Percentiles rank a stretch among this genome's conserved stretches.
Evolutionary conservation across 1,140 invertebrate species (phyloP).

Genomic region (Papilio aristodemus): DNA sequence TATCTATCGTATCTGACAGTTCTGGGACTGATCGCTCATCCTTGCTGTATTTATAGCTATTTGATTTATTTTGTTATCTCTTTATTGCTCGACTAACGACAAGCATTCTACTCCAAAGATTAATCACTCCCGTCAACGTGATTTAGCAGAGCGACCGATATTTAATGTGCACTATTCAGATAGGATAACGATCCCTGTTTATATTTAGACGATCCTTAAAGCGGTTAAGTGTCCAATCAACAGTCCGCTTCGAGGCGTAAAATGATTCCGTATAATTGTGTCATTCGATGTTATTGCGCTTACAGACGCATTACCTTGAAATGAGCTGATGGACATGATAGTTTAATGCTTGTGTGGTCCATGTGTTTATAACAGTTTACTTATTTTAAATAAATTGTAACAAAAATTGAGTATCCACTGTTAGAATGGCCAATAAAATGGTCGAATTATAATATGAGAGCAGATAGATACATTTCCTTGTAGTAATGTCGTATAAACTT

Average conservation of each 20-base stretch:
- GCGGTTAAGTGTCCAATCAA: slow-evolving; percentile 61
- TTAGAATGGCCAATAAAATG: not conserved
- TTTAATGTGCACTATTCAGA: slow-evolving; percentile 76
- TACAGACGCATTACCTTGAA: slow-evolving; percentile 3
- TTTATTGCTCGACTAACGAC: slow-evolving; percentile 77
- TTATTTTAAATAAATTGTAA: too few relatives aligned
- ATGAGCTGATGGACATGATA: not conserved
- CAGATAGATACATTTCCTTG: too few relatives aligned
- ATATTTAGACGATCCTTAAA: slow-evolving; percentile 65
- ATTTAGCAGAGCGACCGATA: slow-evolving; percentile 78
- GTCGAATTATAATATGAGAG: not conserved
- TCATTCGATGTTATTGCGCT: slow-evolving; percentile 17
- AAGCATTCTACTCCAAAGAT: slow-evolving; percentile 75
- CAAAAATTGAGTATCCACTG: too few relatives aligned
- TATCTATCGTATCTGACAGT: slow-evolving; percentile 64
- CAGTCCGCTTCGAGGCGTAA: slow-evolving; percentile 31
- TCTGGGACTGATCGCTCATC: slow-evolving; percentile 73
- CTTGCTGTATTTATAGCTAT: slow-evolving; percentile 69
- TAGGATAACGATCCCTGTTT: slow-evolving; percentile 66
- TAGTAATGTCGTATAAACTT: too few relatives aligned
- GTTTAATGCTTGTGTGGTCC: slow-evolving; percentile 1
- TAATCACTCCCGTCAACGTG: slow-evolving; percentile 75
- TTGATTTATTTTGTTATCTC: slow-evolving; percentile 80
- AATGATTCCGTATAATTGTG: slow-evolving; percentile 29
- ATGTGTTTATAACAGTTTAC: not conserved